Evolutionary conservation across 2,797 vertebrate species (phyloP), one percentile per base, ranked within the genome.

Genomic region (Cyprinella venusta): DNA sequence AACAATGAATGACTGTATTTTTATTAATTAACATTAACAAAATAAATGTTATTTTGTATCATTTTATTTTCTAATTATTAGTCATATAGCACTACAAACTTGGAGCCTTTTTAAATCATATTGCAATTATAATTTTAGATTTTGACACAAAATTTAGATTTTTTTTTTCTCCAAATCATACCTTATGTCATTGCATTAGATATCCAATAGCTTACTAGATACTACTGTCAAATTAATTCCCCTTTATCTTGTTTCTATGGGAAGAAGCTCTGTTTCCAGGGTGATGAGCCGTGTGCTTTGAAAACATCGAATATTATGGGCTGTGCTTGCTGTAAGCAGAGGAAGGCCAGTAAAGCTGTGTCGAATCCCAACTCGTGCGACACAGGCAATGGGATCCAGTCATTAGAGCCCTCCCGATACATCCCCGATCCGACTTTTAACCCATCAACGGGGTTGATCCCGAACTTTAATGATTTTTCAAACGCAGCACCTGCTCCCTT

Each of bases 241-340:
- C n/a, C 40, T 72, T 81, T 48, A 26, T 3, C 71, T 83, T 86
- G 65, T 82, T 56, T 80, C 40, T 33, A 36, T 81, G 24, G 86
- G 80, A 69, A 71, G 87, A 94, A 92, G 87, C 89, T 79, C 84
- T 21, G 82, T 93, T 90, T 92, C 91, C 63, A 89, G 89, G 89
- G 90, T 87, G 90, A 91, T 92, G 88, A 87, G 80, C 56, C 67
- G 80, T 84, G 70, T 70, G 84, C 65, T 83, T 70, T 89, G 69
- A 89, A 65, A 86, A 81, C 30, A 84, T 76, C 30, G 26, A 81
- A 82, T 93, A 94, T 92, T 90, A 99, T 99, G 98, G 97, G 98
- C 95, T 98, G 97, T 85, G 92, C 94, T 92, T 97, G 95, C 93
- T 99, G 97, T 93, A 99, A 98, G 90, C 96, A 96, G 93, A 94